These are phyloP conservation scores for Astyanax mexicanus DNA, from an alignment of 2,797 vertebrate species.

Conservation along the genomic window DNA sequence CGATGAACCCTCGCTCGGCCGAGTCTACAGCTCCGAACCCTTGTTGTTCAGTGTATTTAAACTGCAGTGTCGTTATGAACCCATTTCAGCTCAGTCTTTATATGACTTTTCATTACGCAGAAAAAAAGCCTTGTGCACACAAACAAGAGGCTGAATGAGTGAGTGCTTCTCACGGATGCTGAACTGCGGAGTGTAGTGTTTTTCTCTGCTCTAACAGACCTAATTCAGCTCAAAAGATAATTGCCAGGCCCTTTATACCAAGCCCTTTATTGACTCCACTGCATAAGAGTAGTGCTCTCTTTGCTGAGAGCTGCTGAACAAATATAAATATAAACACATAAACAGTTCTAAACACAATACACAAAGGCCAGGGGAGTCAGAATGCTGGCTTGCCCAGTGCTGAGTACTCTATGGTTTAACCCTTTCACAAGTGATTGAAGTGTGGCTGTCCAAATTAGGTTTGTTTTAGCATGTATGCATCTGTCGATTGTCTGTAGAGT, in stretches of 20 bases:
- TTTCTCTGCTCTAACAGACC: not conserved
- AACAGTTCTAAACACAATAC: too few species aligned
- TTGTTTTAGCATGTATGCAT: too few species aligned
- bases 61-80: not conserved
- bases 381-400: too few species aligned
- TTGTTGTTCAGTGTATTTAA: not conserved
- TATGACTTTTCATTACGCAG: not conserved
- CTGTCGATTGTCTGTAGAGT: too few species aligned
- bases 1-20: conserved; percentile 14
- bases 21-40: not conserved
- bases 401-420: too few species aligned
- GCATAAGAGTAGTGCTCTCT: not conserved
- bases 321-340: too few species aligned
- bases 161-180: not conserved
- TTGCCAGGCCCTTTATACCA: conserved; percentile 1
- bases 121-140: too few species aligned
- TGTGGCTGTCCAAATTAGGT: too few species aligned
- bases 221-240: not conserved
- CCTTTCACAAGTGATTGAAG: too few species aligned
- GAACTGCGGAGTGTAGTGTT: not conserved
- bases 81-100: not conserved
- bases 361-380: too few species aligned
- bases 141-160: not conserved
- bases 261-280: not conserved
- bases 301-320: not conserved